Conservation (phyloP, 2,888 invertebrate genomes). For the Drosophila macrospina region DNA sequence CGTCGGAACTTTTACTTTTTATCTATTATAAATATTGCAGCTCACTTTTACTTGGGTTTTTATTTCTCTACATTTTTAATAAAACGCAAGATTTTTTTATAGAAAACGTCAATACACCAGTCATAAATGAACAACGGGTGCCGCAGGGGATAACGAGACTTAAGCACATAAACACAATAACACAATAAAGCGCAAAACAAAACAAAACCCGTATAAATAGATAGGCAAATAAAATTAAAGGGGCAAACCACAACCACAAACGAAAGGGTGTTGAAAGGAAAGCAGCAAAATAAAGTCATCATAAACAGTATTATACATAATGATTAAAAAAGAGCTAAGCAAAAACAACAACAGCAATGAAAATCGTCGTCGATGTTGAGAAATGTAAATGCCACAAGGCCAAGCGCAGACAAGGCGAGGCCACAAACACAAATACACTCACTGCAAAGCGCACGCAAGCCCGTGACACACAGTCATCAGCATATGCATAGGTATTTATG, state of each 20-base stretch:
- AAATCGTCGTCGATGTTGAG: conserved; percentile 66
- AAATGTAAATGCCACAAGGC: conserved; percentile 81
- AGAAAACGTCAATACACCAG: conserved; percentile 50
- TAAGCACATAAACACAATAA: conserved; percentile 21
- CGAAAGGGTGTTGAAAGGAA: conserved; percentile 64
- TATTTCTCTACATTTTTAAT: conserved; percentile 40
- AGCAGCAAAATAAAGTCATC: conserved; percentile 64
- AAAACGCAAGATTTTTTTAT: conserved; percentile 50
- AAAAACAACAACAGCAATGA: conserved; percentile 34
- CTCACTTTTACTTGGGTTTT: conserved; percentile 51
- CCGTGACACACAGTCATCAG: conserved; percentile 67
- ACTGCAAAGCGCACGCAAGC: conserved; percentile 63
- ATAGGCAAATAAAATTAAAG: conserved; percentile 63
- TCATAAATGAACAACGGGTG: conserved; percentile 21
- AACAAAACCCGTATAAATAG: conserved; percentile 60
- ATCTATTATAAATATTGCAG: conserved; percentile 59
- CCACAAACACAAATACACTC: conserved; percentile 53
- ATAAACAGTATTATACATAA: conserved; percentile 68
- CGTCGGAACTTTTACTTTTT: conserved; percentile 60
- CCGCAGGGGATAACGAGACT: conserved; percentile 11
- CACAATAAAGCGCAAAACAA: conserved; percentile 52
- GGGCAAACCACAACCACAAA: conserved; percentile 48
- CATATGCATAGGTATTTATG: conserved; percentile 54
- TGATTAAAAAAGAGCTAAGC: conserved; percentile 70
- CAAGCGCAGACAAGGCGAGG: conserved; percentile 81